Base-by-base conservation (phyloP, 2,888 invertebrate genomes). In the Hyles lineata region DNA sequence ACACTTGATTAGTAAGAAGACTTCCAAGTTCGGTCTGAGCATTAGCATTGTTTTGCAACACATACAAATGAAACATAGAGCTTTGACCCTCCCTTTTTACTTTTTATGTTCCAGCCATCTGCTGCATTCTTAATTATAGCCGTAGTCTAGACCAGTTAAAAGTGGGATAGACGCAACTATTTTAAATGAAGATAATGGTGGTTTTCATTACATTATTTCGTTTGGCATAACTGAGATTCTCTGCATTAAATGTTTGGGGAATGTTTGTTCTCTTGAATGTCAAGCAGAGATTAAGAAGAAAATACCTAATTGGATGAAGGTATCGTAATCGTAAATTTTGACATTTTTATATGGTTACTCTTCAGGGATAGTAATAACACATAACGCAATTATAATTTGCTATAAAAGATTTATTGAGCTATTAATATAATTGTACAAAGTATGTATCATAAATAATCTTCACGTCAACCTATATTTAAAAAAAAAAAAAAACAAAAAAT, bases 1-100 rank as follows among this genome's bases (percentile, higher is more conserved):
- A 83, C 85, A 88, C 89, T 92, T 92, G 90, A 92, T 92, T 91
- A 90, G 88, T 85, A 82, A 83, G 32, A 55, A 55, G 70, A 35
- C 70, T 55, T 23, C n/a, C 17, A 29, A 17, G 29, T 52, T 52
- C n/a, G 29, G 15, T 55, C 29, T 32, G 8, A 21, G 70, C 11
- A 63, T 52, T 70, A 55, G 55, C 55, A 55, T 55, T 70, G 52
- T 58, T 32, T 55, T 19, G 55, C 55, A 19, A 7, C 32, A 58
- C 55, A 55, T 55, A 55, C 6, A 25, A 52, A 55, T 32, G 19
- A 55, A 52, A 25, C 25, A 70, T 52, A 67, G 50, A 23, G 23
- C 67, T 67, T 67, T 50, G 67, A 67, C 67, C 62, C 67, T 67
- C 4, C 7, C 23, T 7, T 35, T 63, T 21, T 43, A 43, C n/a